Base-by-base conservation (phyloP, 2,888 invertebrate genomes). In the Tetrapedia diversipes region DNA sequence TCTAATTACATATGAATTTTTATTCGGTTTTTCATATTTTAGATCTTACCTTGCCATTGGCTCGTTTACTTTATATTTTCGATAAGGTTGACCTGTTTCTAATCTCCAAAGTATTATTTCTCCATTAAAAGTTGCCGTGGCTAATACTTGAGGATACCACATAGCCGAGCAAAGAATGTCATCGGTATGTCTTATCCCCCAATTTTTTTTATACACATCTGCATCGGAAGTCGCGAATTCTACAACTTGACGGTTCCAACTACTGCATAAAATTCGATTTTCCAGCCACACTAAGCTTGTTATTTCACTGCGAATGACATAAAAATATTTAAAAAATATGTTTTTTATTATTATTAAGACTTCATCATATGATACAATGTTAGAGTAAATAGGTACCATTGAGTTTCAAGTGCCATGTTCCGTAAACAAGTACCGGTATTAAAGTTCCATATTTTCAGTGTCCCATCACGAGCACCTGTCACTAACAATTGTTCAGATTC, bases 391-490 rank as follows among this genome's bases (percentile, higher is more conserved):
- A 16, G 93, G 85, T 94, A 95, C 90, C 93, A 93, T 87, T 94
- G 93, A 69, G 93, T 92, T 79, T 94, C 94, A 24, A 95, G 94
- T 34, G 92, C 91, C 94, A 97, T 94, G 66, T 94, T 94, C 78
- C 95, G 92, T 76, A 96, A 89, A 85, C 96, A 96, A 8, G 94
- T 93, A 0, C 96, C 96, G 29, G 95, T 95, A 88, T 96, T 96
- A 88, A 97, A 97, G 91, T 97, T 96, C 97, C 97, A 97, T 39
- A 97, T 93, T 92, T 95, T 96, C 8, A 97, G 92, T 0, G 95
- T 94, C 14, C 97, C 97, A 90, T 96, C 95, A 61, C 95, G 94
- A 0, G 96, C 97, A 1, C 96, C 97, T 0, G 97, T 97, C 69
- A 96, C 91, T 34, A 97, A 92, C 71, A 96, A 93, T 88, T 96